A percentile compares a stretch with the other conserved stretches of the same genome.
phyloP scores from a whole-genome alignment of 2,113 vertebrate genomes.

The Gnathonemus echidnorhynchus region DNA sequence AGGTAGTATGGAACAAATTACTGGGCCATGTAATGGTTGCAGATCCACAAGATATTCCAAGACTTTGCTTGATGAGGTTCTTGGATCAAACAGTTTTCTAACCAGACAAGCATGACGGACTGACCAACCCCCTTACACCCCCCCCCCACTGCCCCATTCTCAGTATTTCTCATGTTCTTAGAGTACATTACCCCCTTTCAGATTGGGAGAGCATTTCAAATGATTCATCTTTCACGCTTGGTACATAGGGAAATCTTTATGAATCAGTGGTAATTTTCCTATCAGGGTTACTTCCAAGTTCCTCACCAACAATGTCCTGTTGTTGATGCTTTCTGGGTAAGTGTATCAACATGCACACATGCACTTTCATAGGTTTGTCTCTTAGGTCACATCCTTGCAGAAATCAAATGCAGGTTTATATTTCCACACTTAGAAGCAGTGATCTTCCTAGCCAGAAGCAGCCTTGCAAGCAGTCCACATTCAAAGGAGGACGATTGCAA shows the following conservation, averaged over 20 bases:
- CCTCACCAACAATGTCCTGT: conserved; percentile 39
- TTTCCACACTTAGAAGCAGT: conserved; percentile 44
- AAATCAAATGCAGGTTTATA: conserved; percentile 59
- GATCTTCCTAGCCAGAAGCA: conserved; percentile 52
- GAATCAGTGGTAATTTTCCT: conserved; percentile 56
- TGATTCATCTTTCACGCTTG: conserved; percentile 38
- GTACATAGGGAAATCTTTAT: conserved; percentile 28
- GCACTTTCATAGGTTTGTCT: conserved; percentile 49
- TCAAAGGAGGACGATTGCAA: conserved; percentile 26
- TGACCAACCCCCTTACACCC: conserved; percentile 16
- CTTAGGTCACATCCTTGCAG: conserved; percentile 68
- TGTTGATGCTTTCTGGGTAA: conserved; percentile 53
- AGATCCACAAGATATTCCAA: conserved; percentile 55
- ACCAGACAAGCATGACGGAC: conserved; percentile 41
- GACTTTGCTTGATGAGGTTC: conserved; percentile 49
- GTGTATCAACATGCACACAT: conserved; percentile 55
- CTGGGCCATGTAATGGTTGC: conserved; percentile 43
- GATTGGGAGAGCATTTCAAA: conserved; percentile 37
- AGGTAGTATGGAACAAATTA: conserved; percentile 57
- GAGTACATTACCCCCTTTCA: conserved; percentile 28
- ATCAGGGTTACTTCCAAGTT: conserved; percentile 48
- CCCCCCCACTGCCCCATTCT: conserved; percentile 2
- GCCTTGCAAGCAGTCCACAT: conserved; percentile 33
- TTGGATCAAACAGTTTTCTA: conserved; percentile 44
- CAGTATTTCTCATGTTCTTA: conserved; percentile 27